A percentile compares a stretch with the other conserved stretches of the same genome.
Conservation (phyloP, 2,113 vertebrate genomes). For the Urocitellus parryii region DNA sequence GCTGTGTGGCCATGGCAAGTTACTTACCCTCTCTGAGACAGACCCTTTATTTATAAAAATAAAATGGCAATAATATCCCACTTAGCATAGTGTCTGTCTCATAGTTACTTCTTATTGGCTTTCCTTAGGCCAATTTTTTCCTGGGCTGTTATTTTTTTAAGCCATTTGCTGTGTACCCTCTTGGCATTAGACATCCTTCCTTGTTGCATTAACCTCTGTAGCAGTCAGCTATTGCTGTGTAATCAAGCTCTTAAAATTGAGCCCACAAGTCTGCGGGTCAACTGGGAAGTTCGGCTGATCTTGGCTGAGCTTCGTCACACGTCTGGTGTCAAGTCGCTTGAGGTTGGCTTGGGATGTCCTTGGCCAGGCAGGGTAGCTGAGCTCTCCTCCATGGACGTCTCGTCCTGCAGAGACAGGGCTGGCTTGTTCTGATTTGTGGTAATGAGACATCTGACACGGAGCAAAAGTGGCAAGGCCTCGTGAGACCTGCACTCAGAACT, state of each 20-base stretch:
- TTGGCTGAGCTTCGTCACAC: background rate
- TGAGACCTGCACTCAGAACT: background rate
- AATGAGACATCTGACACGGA: background rate
- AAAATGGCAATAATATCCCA: background rate
- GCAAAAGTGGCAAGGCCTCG: background rate
- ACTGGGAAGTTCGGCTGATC: background rate
- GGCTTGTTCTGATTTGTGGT: background rate
- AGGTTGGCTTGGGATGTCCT: background rate
- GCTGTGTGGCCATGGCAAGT: background rate
- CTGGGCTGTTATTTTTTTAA: background rate
- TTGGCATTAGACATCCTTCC: background rate
- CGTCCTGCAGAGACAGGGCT: background rate
- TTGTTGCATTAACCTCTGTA: background rate
- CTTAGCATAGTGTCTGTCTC: background rate
- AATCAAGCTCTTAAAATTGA: background rate
- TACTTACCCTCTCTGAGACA: background rate
- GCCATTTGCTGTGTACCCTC: background rate
- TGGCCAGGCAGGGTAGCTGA: background rate
- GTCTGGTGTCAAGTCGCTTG: background rate
- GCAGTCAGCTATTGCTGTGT: background rate
- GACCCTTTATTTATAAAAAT: background rate
- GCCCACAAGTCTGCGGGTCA: background rate
- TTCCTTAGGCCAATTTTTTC: background rate
- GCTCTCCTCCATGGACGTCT: background rate
- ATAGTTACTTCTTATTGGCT: background rate